A percentile compares a stretch with the other conserved stretches of the same genome.
phyloP scores from a whole-genome alignment of 2,797 vertebrate species.

The Diglossa cyanea region DNA sequence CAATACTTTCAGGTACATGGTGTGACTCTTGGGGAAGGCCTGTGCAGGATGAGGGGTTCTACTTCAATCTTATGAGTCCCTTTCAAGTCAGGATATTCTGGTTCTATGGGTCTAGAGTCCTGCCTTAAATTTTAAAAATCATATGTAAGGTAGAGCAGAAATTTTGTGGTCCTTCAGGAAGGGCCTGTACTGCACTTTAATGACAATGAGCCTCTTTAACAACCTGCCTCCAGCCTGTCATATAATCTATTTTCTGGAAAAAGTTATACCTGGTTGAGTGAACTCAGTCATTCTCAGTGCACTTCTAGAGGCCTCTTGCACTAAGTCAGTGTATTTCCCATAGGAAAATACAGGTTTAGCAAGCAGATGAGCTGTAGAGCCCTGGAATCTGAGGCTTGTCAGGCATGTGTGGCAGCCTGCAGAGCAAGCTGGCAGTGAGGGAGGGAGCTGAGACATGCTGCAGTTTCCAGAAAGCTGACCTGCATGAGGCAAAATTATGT shows the following conservation, averaged over 20 bases:
- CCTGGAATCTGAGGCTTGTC: fast-evolving
- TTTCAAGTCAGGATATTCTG: background rate
- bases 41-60: too few species aligned
- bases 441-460: background rate
- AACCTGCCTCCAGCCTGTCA: fast-evolving
- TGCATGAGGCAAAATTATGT: background rate
- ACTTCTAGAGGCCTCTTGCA: background rate
- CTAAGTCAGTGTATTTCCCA: background rate
- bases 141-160: fast-evolving
- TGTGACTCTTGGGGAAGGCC: background rate
- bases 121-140: background rate
- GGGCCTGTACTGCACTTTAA: background rate
- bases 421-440: fast-evolving
- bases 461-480: background rate
- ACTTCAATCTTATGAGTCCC: fast-evolving
- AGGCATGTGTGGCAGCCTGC: fast-evolving
- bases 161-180: background rate
- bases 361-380: background rate
- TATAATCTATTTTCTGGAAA: background rate
- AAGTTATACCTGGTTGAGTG: fast-evolving
- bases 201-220: background rate
- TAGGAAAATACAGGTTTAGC: background rate
- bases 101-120: background rate
- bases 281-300: background rate
- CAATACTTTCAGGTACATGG: background rate